Conservation (phyloP, 2,888 invertebrate genomes). For the Gisinianus flammeolus region DNA sequence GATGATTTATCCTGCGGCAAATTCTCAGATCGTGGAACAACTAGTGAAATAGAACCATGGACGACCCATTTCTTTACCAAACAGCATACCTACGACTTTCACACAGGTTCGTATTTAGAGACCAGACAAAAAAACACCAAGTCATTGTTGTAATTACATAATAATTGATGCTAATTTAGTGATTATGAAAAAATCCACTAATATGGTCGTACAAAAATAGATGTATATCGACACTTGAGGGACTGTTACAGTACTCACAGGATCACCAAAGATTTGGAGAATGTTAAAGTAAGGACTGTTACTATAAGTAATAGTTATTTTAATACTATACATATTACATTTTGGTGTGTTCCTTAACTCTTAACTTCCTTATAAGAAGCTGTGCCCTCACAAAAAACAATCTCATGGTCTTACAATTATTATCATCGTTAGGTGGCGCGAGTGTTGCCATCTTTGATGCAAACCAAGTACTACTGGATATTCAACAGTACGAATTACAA, state of each 20-base stretch:
- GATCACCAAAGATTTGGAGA: not conserved
- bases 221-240: constrained; percentile 47
- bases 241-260: constrained; percentile 45
- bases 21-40: not conserved
- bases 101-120: not conserved
- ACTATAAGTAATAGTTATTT: no score
- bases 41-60: constrained; percentile 1
- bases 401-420: no score
- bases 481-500: constrained; percentile 53
- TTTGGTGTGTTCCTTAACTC: no score
- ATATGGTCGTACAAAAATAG: no score
- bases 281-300: not conserved
- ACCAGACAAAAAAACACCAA: no score
- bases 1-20: constrained; percentile 6
- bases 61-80: not conserved
- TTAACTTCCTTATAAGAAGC: no score
- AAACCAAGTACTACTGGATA: constrained; percentile 19
- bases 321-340: not conserved
- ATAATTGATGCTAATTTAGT: no score
- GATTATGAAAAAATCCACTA: no score
- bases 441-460: constrained; percentile 2
- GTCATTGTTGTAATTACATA: no score
- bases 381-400: no score
- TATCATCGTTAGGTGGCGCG: constrained; percentile 1
- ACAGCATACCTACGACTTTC: not conserved